Conservation (phyloP, 2,113 vertebrate genomes). For the Columba livia region DNA sequence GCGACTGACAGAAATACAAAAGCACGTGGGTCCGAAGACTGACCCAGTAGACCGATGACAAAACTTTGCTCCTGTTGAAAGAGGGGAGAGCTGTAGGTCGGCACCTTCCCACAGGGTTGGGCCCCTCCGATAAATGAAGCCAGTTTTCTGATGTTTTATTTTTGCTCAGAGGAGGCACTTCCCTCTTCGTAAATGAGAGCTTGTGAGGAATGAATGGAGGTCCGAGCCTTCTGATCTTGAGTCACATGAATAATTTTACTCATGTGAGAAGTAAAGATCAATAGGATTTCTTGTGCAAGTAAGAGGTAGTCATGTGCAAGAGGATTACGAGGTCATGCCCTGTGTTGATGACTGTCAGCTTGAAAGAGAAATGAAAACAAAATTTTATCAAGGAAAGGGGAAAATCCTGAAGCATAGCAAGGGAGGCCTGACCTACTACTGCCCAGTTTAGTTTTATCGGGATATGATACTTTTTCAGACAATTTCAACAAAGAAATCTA, state of each 20-base stretch:
- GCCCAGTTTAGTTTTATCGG: neutral
- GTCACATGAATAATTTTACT: constrained; percentile 8
- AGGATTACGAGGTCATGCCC: neutral
- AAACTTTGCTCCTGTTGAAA: neutral
- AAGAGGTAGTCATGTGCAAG: constrained; percentile 3
- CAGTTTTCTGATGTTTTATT: neutral
- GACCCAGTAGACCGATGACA: neutral
- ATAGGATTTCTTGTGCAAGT: constrained; percentile 12
- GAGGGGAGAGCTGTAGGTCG: neutral
- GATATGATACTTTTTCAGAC: neutral
- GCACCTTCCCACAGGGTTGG: neutral
- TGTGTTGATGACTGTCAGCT: neutral
- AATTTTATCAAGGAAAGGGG: neutral
- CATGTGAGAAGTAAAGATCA: neutral
- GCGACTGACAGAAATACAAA: neutral
- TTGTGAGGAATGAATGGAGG: neutral
- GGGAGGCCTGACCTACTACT: neutral
- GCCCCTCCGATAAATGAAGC: neutral
- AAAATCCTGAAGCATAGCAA: neutral
- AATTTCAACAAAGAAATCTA: constrained; percentile 44
- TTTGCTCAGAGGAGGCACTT: neutral
- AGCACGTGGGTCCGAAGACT: neutral
- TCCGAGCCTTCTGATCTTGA: constrained; percentile 20
- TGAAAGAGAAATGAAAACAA: constrained; percentile 13
- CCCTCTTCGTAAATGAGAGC: neutral